phyloP scores from a whole-genome alignment of 2,113 vertebrate genomes.

The Pteronura brasiliensis region DNA sequence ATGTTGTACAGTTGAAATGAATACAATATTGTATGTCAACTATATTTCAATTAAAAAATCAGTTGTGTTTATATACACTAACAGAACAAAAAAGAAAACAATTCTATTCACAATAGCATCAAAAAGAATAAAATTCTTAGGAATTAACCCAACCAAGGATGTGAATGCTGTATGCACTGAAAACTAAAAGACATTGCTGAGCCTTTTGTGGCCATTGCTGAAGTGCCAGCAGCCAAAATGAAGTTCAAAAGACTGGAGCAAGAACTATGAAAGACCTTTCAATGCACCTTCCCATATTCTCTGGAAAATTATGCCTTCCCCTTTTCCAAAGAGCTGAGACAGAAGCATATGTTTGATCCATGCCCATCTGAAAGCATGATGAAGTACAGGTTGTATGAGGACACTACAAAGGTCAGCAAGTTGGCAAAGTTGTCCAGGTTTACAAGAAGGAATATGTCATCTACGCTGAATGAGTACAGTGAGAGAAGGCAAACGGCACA shows the following conservation, averaged over 20 bases:
- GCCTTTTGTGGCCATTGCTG: not conserved
- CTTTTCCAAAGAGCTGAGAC: not conserved
- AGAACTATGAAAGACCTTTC: not conserved
- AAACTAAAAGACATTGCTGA: not conserved
- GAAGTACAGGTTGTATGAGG: not conserved
- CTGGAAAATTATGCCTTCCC: not conserved
- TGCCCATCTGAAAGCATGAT: not conserved
- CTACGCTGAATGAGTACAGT: not conserved
- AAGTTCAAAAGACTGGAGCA: not conserved
- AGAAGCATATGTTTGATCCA: not conserved
- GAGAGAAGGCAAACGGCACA: not conserved
- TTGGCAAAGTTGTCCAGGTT: not conserved
- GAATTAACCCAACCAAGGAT: not conserved
- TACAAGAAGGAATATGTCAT: not conserved
- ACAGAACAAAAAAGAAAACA: not conserved
- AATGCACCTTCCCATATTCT: not conserved
- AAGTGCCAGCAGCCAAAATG: not conserved
- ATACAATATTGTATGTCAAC: not conserved
- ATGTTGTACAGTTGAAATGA: not conserved
- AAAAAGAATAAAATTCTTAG: not conserved
- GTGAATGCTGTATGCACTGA: not conserved
- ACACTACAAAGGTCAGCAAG: not conserved
- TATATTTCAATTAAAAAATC: not conserved
- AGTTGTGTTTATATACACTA: not conserved
- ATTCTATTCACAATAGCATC: not conserved